phyloP scores from a whole-genome alignment of 2,113 vertebrate species.

The Carassius auratus region DNA sequence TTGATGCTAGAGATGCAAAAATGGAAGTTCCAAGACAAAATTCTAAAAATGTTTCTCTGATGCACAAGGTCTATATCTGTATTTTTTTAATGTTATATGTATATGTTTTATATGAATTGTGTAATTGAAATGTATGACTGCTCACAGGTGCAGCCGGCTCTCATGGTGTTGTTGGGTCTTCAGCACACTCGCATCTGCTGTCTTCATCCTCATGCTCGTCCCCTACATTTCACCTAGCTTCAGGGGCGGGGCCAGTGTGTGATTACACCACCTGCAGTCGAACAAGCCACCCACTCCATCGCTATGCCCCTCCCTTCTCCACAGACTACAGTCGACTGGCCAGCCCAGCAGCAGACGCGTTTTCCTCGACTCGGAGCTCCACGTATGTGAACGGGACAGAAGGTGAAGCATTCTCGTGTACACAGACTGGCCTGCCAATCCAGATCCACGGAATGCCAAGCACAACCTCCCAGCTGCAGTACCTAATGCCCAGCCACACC shows the following conservation, averaged over 20 bases:
- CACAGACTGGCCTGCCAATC: slow-evolving; percentile 87
- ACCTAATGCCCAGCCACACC: slow-evolving; percentile 85
- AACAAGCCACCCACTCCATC: slow-evolving; percentile 87
- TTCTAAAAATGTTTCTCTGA: no score
- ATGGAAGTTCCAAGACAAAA: no score
- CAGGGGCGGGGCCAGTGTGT: slow-evolving; percentile 73
- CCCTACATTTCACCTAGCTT: slow-evolving; percentile 86
- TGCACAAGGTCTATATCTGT: no score
- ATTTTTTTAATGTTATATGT: not conserved
- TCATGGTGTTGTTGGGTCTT: slow-evolving; percentile 82
- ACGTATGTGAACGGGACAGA: slow-evolving; percentile 85
- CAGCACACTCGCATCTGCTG: slow-evolving; percentile 86
- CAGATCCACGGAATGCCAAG: slow-evolving; percentile 92
- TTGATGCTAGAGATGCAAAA: no score
- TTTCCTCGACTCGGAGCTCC: slow-evolving; percentile 82
- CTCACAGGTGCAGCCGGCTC: slow-evolving; percentile 80
- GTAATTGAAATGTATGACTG: not conserved
- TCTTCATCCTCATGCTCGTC: slow-evolving; percentile 85
- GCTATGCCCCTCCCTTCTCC: slow-evolving; percentile 83
- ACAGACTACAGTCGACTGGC: slow-evolving; percentile 86
- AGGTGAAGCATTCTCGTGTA: slow-evolving; percentile 85
- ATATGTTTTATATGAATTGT: no score
- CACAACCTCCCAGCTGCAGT: slow-evolving; percentile 86
- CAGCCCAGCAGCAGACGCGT: slow-evolving; percentile 75
- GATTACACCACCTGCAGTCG: slow-evolving; percentile 87